Base-by-base conservation (phyloP, 2,888 invertebrate genomes). In the Hyppa rectilinea region DNA sequence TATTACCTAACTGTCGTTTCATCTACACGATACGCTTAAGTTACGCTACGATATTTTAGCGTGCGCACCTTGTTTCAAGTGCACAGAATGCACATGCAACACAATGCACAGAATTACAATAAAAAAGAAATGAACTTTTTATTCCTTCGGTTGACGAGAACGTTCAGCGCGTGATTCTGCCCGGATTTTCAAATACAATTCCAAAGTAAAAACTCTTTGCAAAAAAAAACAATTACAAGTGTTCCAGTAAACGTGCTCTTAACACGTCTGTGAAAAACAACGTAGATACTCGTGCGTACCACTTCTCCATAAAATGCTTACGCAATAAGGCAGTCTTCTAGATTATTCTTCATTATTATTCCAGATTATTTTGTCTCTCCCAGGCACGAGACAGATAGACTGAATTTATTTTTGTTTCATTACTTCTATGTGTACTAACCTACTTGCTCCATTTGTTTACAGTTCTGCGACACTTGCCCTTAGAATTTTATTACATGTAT, bases 401-500 rank as follows among this genome's bases (percentile, higher is more conserved):
- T 4, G 38, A 45, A 55, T 73, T 71, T 71, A 55, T 78, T 78
- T 73, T 45, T 29, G 45, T 72, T 58, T 75, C 62, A 72, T 78
- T 78, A 56, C 36, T 10, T 31, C 36, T 45, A 34, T 58, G n/a
- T 71, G 53, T 55, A 40, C 38, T 53, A 53, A 76, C 55, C 47
- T 58, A 63, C 36, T 52, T 74, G 29, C 36, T 60, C n/a, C 23
- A 56, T 70, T 61, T 71, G 52, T 81, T 56, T 64, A 77, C 45
- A 50, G 49, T 62, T 60, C 40, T 29, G 40, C 34, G 58, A 31
- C 49, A 62, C 47, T 69, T 64, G 68, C 66, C 58, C 38, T 69
- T 59, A 63, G 40, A 65, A 43, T 56, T 83, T 74, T 85, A 78
- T 81, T 78, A 83, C 71, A 60, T 70, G 50, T 80, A 75, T 75